Evolutionary conservation across 2,113 vertebrate genomes (phyloP), one percentile per base, ranked within the genome.

Genomic region (Oreochromis spilurus): DNA sequence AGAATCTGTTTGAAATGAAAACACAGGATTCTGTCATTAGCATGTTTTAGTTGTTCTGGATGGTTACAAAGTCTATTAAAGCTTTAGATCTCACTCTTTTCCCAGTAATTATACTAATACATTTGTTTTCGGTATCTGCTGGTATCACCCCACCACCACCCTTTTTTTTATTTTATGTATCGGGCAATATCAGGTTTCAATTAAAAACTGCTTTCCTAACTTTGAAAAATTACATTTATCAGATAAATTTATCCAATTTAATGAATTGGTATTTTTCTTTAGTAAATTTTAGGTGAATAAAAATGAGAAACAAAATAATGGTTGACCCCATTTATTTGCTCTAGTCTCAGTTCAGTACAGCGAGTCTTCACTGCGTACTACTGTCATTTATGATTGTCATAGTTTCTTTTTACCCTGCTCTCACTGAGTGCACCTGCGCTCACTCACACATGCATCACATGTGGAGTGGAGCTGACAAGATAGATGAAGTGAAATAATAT

Each of bases 231-330:
- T 21, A 13, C 8, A 67, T 67, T 12, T 13, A 2, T 36, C 0
- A 40, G 62, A 67, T 24, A 5, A 3, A 40, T 40, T 9, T 21
- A 21, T 40, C 36, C 11, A 21, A 40, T 67, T 67, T 67, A 40
- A 21, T 14, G 11, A 67, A 40, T 9, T 67, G 62, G n/a, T 67
- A 24, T 67, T 70, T 70, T 40, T 40, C 17, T 40, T 24, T 14
- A 70, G 2, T 38, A 65, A 0, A 0, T 65, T 70, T 1, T 16
- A 4, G n/a, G 0, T 70, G 7, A 40, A 40, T 43, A 26, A 45
- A 70, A 70, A 45, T 36, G 60, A 12, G 31, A 65, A 36, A n/a
- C 1, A 67, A 48, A 21, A 67, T 2, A 70, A 16, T 38, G 34
- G 12, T 70, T 72, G 9, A 75, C 24, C 9, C 43, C 38, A 72